Evolutionary conservation across 2,113 vertebrate species (phyloP), one percentile per base, ranked within the genome.

Genomic region (Lepus timidus): DNA sequence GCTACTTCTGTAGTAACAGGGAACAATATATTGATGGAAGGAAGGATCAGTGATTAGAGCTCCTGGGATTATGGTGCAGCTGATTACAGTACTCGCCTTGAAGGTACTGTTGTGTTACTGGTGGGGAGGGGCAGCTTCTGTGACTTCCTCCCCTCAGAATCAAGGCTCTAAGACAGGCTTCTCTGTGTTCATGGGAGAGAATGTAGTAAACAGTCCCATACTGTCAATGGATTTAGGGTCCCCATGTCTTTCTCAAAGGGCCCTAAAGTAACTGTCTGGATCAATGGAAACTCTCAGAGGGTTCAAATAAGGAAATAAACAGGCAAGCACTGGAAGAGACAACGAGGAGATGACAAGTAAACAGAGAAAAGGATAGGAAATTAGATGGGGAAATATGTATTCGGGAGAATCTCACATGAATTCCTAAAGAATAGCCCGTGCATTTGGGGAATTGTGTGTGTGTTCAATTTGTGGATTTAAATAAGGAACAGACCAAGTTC

Each of bases 401-500:
- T 89, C 51, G 58, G 85, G 61, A 86, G 75, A 80, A 86, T 65
- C 31, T 39, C 51, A 86, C 19, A 58, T 31, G 49, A 71, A 94
- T 68, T 76, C n/a, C 73, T 89, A 91, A 92, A 79, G 44, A 95
- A 51, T 22, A 67, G 3, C 23, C 31, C 33, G 14, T 86, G 58
- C 49, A 73, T 10, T 25, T 88, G 70, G 68, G 74, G 61, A 95
- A 33, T n/a, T 29, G 70, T 23, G 71, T 44, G 76, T 44, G 14
- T 82, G 49, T 93, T 79, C 83, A 90, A 22, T 94, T 65, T 94
- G 88, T 90, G 58, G 58, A 90, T 92, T 94, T 94, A 95, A 97
- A 96, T 96, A 91, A 93, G 94, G 81, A 97, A 87, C 95, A 97
- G 90, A 79, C 85, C 79, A 86, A 93, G 96, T 82, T 79, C 58